phyloP scores from a whole-genome alignment of 2,113 vertebrate genomes.

The Clarias macrocephalus region DNA sequence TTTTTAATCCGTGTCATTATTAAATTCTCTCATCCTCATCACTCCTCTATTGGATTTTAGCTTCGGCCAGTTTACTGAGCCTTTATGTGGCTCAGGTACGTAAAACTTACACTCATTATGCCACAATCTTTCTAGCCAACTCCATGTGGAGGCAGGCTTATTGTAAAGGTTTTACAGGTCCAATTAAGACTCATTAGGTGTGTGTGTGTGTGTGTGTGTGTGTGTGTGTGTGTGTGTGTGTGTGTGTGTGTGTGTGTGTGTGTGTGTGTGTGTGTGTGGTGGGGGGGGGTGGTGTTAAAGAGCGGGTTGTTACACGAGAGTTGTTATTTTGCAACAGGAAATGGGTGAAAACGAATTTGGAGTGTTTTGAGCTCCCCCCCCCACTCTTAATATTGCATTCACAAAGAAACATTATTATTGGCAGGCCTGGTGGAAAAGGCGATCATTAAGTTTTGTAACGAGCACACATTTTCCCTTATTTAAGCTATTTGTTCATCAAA shows the following conservation, averaged over 20 bases:
- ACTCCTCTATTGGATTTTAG: conserved; percentile 11
- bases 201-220: too few relatives aligned
- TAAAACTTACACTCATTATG: conserved; percentile 66
- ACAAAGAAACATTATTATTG: conserved; percentile 53
- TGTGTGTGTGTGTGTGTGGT: too few relatives aligned
- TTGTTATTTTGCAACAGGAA: conserved; percentile 58
- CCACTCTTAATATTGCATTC: conserved; percentile 41
- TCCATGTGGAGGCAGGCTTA: conserved; percentile 63
- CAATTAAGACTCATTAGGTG: conserved; percentile 61
- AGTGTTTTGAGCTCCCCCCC: conserved; percentile 37
- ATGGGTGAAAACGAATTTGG: conserved; percentile 48
- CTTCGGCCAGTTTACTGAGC: conserved; percentile 59
- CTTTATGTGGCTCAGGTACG: conserved; percentile 58
- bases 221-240: too few relatives aligned
- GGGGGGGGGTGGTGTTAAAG: conserved; percentile 3
- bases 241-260: too few relatives aligned
- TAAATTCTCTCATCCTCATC: background rate
- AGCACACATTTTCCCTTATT: conserved; percentile 44
- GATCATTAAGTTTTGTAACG: conserved; percentile 42
- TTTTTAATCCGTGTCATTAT: background rate
- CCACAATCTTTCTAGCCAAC: conserved; percentile 58
- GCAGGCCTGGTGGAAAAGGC: conserved; percentile 56
- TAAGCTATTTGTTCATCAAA: conserved; percentile 42
- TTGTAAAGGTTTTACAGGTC: conserved; percentile 67
- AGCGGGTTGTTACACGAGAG: conserved; percentile 37